Conservation (phyloP, 2,797 vertebrate species). For the Helarctos malayanus region DNA sequence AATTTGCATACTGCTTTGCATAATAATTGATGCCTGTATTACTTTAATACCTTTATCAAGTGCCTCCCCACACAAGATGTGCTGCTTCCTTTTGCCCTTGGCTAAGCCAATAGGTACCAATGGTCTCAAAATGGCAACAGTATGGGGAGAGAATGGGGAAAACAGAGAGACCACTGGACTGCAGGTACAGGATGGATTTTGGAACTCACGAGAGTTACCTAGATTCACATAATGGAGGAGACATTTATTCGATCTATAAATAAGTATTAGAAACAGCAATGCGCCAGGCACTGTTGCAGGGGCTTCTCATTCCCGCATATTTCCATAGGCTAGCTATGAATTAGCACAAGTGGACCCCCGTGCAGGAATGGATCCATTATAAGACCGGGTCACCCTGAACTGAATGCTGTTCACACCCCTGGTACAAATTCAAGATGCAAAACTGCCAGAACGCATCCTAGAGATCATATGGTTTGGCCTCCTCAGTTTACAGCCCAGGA, state of each 20-base stretch:
- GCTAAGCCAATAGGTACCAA: not conserved
- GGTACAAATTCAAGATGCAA: not conserved
- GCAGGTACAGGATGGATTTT: not conserved
- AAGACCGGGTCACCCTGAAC: not conserved
- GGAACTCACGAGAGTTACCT: not conserved
- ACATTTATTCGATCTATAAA: not conserved
- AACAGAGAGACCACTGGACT: not conserved
- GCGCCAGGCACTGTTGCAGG: not conserved
- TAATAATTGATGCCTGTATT: conserved; percentile 7
- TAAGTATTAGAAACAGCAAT: not conserved
- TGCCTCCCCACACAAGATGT: not conserved
- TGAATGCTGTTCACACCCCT: not conserved
- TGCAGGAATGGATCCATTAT: not conserved
- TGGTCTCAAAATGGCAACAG: not conserved
- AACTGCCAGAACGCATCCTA: not conserved
- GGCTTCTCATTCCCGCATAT: not conserved
- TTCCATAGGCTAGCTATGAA: not conserved
- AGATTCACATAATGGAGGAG: not conserved
- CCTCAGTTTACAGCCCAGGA: not conserved
- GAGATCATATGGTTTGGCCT: not conserved
- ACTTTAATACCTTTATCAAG: conserved; percentile 44
- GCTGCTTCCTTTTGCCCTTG: not conserved
- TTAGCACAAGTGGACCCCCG: not conserved
- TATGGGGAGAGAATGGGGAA: not conserved
- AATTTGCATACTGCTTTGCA: conserved; percentile 61